Conservation (phyloP, 2,113 vertebrate species). For the Ptyas mucosa region DNA sequence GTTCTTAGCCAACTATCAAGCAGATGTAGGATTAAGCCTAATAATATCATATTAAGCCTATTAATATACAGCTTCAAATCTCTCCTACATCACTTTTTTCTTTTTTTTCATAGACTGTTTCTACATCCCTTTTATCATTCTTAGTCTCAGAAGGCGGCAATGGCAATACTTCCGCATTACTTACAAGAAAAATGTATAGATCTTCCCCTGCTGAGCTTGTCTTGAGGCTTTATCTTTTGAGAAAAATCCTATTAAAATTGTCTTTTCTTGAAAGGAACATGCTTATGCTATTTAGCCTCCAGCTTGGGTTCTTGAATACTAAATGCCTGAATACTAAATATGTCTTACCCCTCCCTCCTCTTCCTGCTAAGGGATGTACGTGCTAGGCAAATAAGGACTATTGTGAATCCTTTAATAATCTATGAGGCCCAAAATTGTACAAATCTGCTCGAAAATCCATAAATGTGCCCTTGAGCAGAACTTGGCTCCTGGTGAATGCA, state of each 20-base stretch:
- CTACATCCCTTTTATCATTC: background rate
- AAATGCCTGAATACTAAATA: background rate
- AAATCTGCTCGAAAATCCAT: background rate
- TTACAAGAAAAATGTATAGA: background rate
- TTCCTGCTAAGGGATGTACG: background rate
- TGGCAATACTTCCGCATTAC: background rate
- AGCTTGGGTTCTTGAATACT: background rate
- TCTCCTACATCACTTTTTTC: background rate
- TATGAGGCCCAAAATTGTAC: background rate
- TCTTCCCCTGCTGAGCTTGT: background rate
- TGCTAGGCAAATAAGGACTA: background rate
- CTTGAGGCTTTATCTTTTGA: background rate
- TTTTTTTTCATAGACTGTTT: background rate
- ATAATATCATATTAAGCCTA: background rate
- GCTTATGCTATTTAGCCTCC: background rate
- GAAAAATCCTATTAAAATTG: background rate
- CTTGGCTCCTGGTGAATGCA: background rate
- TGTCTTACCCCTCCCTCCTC: background rate
- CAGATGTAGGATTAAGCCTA: background rate
- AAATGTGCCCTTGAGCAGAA: background rate
- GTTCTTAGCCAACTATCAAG: background rate
- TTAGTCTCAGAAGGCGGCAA: background rate
- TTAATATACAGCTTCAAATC: background rate
- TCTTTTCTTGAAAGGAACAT: background rate
- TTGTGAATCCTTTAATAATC: background rate